Evolutionary conservation across 2,113 vertebrate genomes (phyloP).

Genomic region (Vimba vimba): DNA sequence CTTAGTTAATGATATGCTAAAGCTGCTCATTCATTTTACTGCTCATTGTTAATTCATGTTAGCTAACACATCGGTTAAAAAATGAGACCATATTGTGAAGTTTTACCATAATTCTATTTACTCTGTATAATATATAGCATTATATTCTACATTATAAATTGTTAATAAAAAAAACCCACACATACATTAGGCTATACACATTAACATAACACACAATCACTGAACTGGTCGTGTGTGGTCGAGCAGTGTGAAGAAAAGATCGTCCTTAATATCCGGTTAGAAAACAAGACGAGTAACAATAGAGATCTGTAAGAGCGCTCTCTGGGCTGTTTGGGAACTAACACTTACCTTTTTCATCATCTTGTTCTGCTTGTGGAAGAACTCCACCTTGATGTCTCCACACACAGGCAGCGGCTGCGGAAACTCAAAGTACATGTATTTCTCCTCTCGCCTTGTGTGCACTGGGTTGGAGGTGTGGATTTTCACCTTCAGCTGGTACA

Average conservation of each 20-base stretch:
- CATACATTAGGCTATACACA: not conserved
- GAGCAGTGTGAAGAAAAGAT: not conserved
- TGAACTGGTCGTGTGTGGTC: too few relatives aligned
- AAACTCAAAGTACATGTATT: conserved; percentile 94
- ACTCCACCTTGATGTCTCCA: conserved; percentile 98
- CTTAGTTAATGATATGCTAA: too few relatives aligned
- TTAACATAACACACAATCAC: too few relatives aligned
- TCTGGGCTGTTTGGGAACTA: not conserved
- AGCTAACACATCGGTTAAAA: too few relatives aligned
- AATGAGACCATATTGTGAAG: too few relatives aligned
- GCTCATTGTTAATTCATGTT: too few relatives aligned
- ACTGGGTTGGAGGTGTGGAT: conserved; percentile 91
- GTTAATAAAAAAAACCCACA: too few relatives aligned
- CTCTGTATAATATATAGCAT: too few relatives aligned
- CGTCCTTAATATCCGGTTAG: not conserved
- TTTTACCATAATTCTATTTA: too few relatives aligned
- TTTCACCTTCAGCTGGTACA: conserved; percentile 97
- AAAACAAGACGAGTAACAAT: not conserved
- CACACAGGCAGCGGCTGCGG: conserved; percentile 94
- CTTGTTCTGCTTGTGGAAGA: conserved; percentile 99
- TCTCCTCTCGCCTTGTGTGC: conserved; percentile 90
- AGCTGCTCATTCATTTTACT: too few relatives aligned
- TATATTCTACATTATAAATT: too few relatives aligned
- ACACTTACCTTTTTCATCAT: conserved; percentile 94
- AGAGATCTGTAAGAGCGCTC: not conserved